Conservation (phyloP, 2,888 invertebrate genomes). For the Pseudanteris insignis region DNA sequence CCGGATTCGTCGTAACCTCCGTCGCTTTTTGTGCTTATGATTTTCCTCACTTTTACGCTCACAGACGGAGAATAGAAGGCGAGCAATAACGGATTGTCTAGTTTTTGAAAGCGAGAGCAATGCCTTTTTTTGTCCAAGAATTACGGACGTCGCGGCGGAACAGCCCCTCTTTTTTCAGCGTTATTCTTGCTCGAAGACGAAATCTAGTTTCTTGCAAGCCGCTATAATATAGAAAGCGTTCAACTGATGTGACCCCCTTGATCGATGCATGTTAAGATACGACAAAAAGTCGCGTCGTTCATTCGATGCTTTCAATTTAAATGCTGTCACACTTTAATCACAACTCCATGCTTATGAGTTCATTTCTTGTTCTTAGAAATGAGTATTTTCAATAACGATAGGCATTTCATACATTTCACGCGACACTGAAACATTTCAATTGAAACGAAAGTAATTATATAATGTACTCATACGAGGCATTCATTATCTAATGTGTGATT, state of each 20-base stretch:
- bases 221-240: constrained; percentile 31
- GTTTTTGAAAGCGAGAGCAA: constrained; percentile 36
- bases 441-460: constrained; percentile 39
- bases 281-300: constrained; percentile 27
- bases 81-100: constrained; percentile 21
- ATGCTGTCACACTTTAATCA: constrained; percentile 20
- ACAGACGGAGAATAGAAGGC: background rate
- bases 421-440: constrained; percentile 32
- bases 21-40: constrained; percentile 3
- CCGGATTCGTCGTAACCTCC: constrained; percentile 8
- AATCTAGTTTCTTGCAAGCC: constrained; percentile 18
- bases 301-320: constrained; percentile 20
- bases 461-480: constrained; percentile 20
- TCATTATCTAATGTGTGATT: constrained; percentile 37
- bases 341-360: constrained; percentile 16
- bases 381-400: constrained; percentile 18
- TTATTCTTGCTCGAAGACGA: constrained; percentile 8
- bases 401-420: constrained; percentile 28
- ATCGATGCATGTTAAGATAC: constrained; percentile 12
- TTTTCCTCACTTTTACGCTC: constrained; percentile 25
- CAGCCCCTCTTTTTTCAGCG: constrained; percentile 13
- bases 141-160: constrained; percentile 24
- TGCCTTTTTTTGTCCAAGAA: constrained; percentile 15
- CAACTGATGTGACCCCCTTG: constrained; percentile 8
- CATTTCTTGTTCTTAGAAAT: constrained; percentile 25